A percentile compares a stretch with the other conserved stretches of the same genome.
These are phyloP conservation scores for Pogonomyrmex barbatus DNA, from an alignment of 1,140 invertebrate species.

Conservation along the genomic window DNA sequence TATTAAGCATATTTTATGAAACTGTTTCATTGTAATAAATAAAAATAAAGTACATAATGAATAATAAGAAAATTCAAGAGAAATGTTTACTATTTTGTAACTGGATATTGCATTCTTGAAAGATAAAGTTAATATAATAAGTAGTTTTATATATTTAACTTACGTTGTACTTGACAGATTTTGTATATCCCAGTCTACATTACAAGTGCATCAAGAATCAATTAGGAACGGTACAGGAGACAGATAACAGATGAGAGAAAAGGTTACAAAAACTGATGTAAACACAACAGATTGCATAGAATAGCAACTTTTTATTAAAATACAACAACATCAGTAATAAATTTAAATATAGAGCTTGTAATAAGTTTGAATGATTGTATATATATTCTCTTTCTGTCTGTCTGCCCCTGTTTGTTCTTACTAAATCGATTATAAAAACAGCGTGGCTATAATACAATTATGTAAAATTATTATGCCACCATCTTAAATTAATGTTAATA, in stretches of 20 bases:
- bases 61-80: not conserved
- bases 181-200: not conserved
- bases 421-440: slow-evolving; percentile 40
- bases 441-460: slow-evolving; percentile 32
- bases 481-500: slow-evolving; percentile 64
- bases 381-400: slow-evolving; percentile 48
- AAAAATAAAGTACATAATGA: not conserved
- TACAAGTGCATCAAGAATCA: slow-evolving; percentile 41
- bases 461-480: slow-evolving; percentile 47
- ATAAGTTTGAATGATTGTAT: slow-evolving; percentile 64
- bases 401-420: slow-evolving; percentile 77
- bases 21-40: not conserved
- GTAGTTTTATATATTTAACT: not conserved
- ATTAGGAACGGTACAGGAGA: slow-evolving; percentile 82
- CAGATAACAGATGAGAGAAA: slow-evolving; percentile 73
- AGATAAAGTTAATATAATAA: not conserved
- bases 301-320: slow-evolving; percentile 84
- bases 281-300: slow-evolving; percentile 83
- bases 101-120: not conserved
- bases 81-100: slow-evolving; percentile 15
- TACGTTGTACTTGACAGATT: not conserved
- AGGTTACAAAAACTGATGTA: slow-evolving; percentile 83
- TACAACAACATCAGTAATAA: slow-evolving; percentile 83
- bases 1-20: not conserved
- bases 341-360: slow-evolving; percentile 66